phyloP scores from a whole-genome alignment of 2,888 invertebrate genomes.

The Polyommatus icarus region DNA sequence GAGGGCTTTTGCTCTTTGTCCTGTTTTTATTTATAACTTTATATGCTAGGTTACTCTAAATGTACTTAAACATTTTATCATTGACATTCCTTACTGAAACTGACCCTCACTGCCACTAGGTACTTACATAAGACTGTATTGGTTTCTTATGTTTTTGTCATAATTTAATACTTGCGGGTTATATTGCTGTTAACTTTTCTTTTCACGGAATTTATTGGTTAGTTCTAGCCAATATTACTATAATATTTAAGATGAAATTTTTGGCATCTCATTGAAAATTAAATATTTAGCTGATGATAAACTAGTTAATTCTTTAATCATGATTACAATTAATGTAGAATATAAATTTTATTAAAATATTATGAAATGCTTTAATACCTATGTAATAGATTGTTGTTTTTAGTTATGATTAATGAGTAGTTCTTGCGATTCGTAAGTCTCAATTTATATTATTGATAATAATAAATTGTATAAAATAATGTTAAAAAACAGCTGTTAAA shows the following conservation, averaged over 20 bases:
- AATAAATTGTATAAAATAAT: constrained; percentile 26
- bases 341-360: constrained; percentile 15
- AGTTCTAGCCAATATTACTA: not conserved
- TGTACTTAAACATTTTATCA: not conserved
- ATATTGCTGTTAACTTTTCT: not conserved
- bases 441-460: constrained; percentile 23
- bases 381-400: constrained; percentile 25
- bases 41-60: not conserved
- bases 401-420: constrained; percentile 14
- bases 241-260: not conserved
- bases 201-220: not conserved
- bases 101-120: constrained; percentile 12
- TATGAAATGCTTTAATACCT: constrained; percentile 22
- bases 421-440: constrained; percentile 11
- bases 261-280: not conserved
- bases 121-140: not conserved
- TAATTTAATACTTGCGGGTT: not conserved
- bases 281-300: not conserved
- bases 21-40: not conserved
- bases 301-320: not conserved
- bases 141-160: not conserved
- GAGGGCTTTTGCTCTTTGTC: not conserved
- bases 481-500: constrained; percentile 26
- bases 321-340: not conserved
- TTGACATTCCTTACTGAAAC: not conserved